Percentiles rank a stretch among this genome's conserved stretches.
phyloP scores from a whole-genome alignment of 2,113 vertebrate genomes.

The Pipra filicauda region DNA sequence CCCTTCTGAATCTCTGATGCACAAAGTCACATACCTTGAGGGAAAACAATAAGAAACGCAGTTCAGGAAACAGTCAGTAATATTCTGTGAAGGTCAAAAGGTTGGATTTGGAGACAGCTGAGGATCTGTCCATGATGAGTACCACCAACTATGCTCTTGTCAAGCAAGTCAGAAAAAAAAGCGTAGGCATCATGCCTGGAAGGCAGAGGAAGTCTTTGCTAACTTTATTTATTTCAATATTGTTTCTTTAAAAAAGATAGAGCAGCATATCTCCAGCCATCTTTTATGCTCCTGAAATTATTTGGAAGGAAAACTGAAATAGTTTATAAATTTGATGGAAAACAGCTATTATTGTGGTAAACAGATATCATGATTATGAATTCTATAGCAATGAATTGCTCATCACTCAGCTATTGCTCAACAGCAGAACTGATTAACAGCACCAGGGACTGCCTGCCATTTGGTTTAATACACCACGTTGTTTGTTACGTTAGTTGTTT shows the following conservation, averaged over 20 bases:
- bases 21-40: not conserved
- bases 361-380: conserved; percentile 20
- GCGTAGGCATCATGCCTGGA: not conserved
- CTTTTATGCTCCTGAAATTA: not conserved
- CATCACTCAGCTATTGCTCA: not conserved
- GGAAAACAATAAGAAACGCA: not conserved
- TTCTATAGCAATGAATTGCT: conserved; percentile 5
- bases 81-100: not conserved
- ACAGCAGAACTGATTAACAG: not conserved
- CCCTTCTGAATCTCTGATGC: not conserved
- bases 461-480: not conserved
- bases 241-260: not conserved
- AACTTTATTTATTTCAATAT: not conserved
- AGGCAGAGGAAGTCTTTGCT: not conserved
- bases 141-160: not conserved
- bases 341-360: not conserved
- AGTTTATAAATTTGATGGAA: conserved; percentile 9
- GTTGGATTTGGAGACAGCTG: not conserved
- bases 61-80: not conserved
- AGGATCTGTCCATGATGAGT: not conserved
- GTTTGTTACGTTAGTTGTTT: not conserved
- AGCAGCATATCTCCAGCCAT: not conserved
- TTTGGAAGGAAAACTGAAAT: not conserved
- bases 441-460: not conserved
- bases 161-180: not conserved